These are phyloP conservation scores for Brachirus orientalis DNA, from an alignment of 2,113 vertebrate genomes.

Conservation along the genomic window DNA sequence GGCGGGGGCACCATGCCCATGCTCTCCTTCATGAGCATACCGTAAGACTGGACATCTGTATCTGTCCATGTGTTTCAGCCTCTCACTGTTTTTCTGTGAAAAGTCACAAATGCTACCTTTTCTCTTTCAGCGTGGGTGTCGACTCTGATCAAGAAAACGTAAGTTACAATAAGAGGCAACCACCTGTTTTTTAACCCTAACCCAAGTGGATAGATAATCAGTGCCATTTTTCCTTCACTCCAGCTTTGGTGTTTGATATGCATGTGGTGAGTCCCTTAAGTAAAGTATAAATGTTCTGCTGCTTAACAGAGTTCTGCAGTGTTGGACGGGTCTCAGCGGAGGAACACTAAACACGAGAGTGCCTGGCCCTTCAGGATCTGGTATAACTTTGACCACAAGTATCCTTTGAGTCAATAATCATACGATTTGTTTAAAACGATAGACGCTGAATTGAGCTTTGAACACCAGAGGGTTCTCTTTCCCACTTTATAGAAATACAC, in stretches of 20 bases:
- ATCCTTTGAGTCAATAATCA: conserved; percentile 82
- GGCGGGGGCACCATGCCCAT: conserved; percentile 94
- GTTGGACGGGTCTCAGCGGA: conserved; percentile 86
- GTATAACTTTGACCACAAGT: conserved; percentile 99
- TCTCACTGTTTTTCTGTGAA: neutral
- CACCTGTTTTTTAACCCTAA: no score
- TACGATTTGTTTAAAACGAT: neutral
- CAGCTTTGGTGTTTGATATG: no score
- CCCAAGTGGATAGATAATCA: no score
- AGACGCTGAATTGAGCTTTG: neutral
- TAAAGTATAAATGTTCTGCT: neutral
- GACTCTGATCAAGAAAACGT: conserved; percentile 94
- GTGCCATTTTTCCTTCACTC: no score
- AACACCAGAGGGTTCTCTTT: conserved; percentile 53
- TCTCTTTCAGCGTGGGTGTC: conserved; percentile 88
- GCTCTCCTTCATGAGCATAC: conserved; percentile 93
- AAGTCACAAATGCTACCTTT: neutral
- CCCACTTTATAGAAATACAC: neutral
- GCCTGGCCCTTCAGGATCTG: conserved; percentile 97
- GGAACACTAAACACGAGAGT: conserved; percentile 91
- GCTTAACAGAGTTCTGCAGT: conserved; percentile 55
- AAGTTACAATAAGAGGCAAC: conserved; percentile 55
- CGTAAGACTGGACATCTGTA: conserved; percentile 73
- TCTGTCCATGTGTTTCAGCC: neutral
- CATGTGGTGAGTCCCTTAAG: neutral